These are phyloP conservation scores for Andrena camellia DNA, from an alignment of 2,888 invertebrate species.

Conservation along the genomic window DNA sequence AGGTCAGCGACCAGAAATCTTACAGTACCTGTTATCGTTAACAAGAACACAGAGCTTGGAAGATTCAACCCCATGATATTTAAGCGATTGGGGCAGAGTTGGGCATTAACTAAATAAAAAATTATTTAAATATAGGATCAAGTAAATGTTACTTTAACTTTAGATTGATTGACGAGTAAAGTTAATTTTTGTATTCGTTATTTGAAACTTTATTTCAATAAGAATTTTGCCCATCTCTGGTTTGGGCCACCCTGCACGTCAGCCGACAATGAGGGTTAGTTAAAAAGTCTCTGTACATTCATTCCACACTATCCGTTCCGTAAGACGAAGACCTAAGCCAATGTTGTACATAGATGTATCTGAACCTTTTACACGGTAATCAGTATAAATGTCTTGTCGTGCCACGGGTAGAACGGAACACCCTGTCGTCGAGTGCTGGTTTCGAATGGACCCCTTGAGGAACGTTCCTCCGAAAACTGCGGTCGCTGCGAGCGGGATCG, in stretches of 20 bases:
- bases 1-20: too few relatives aligned
- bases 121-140: too few relatives aligned
- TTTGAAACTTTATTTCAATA: too few relatives aligned
- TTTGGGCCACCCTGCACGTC: not conserved
- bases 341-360: slow-evolving; percentile 42
- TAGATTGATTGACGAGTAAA: too few relatives aligned
- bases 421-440: not conserved
- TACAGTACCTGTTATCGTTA: too few relatives aligned
- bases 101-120: too few relatives aligned
- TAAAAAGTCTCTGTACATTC: slow-evolving; percentile 22
- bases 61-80: not conserved
- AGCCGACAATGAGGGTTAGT: not conserved
- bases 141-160: too few relatives aligned
- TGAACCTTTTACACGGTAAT: slow-evolving; percentile 39
- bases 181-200: too few relatives aligned
- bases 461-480: too few relatives aligned
- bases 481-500: slow-evolving; percentile 5
- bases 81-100: not conserved
- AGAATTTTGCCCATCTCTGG: too few relatives aligned
- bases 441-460: not conserved
- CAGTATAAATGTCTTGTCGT: slow-evolving; percentile 47
- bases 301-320: slow-evolving; percentile 30
- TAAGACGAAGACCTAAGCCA: slow-evolving; percentile 16
- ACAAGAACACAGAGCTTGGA: too few relatives aligned
- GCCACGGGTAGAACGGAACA: not conserved